Evolutionary conservation across 1,140 invertebrate species (phyloP), one percentile per base, ranked within the genome.

Genomic region (Mercenaria mercenaria): DNA sequence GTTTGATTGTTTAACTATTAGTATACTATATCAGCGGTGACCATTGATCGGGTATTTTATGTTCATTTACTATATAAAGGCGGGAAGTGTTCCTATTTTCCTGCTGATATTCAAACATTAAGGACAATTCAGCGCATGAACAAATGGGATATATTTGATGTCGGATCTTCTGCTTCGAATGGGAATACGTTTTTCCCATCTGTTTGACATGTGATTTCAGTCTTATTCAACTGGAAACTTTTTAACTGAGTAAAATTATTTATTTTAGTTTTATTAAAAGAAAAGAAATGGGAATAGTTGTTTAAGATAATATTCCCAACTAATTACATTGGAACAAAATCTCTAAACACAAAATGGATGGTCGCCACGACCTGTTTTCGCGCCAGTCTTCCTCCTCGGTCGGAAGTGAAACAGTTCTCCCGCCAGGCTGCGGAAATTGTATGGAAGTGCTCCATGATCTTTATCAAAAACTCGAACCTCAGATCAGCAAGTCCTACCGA

Each of bases 401-500:
- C 26, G 85, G 74, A 32, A 76, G 72, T 79, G 85, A 37, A 26
- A 32, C 69, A 2, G 32, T 64, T 13, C n/a, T 79, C 32, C 23
- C 50, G 10, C 72, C 67, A n/a, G 37, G 56, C 32, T 72, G 69
- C 37, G 26, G 50, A 18, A 87, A 52, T 37, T 87, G 52, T 34
- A 37, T 87, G 50, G 52, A 72, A 67, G 23, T 59, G 10, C 34
- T 87, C 8, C 52, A 67, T 18, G 56, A 43, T 15, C 74, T 87
- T 10, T 87, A 87, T 52, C 85, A 79, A 41, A 26, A 79, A 39
- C 74, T 87, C 26, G 85, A 87, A 50, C 85, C 85, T 1, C 85
- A 87, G 29, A 87, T 87, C 20, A 87, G 50, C 26, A 87, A 87
- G 50, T 87, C 85, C 23, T 87, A 87, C 59, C 47, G 85, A 32